Evolutionary conservation across 2,797 vertebrate species (phyloP), one percentile per base, ranked within the genome.

Genomic region (Novumbra hubbsi): DNA sequence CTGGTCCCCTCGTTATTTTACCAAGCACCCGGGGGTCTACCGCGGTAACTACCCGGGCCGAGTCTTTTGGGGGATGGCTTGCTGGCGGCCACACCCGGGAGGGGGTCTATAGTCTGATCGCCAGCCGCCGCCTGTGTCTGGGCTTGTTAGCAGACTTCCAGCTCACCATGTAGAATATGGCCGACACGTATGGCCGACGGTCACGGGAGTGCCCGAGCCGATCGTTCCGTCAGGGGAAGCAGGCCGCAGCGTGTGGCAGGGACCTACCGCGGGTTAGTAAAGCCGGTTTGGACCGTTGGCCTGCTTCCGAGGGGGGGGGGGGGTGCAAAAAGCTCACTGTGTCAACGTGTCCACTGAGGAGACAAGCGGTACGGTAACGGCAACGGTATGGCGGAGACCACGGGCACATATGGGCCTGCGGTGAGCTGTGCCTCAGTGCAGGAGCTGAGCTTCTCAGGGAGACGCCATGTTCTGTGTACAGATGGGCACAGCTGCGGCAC

Each of bases 401-500:
- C 12, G 27, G 62, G n/a, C 16, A 64, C 60, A 63, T 64, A 64
- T 64, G 62, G 28, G 62, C 17, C 30, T 34, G 28, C 8, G 17
- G 63, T 32, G 62, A 30, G 63, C 63, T 65, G 30, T 32, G 28
- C 27, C 21, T 24, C 14, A 45, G 3, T 14, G 41, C 41, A 45
- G 60, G 15, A 64, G 62, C 28, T 64, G 24, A 11, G 14, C 7
- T 50, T 75, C 77, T 63, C 77, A 41, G 69, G 50, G 76, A 73
- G 78, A 34, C 9, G 71, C 72, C 81, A 76, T 64, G 74, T 82
- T 83, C 74, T 62, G 66, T 0, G 28, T 83, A 80, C 80, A 87
- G 80, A 88, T 80, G 84, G 85, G 75, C 83, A 72, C 90, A 92
- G 87, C 86, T 92, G 88, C 72, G 75, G 72, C 71, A 74, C 32